phyloP scores from a whole-genome alignment of 2,113 vertebrate genomes.

The Odocoileus hemionus region DNA sequence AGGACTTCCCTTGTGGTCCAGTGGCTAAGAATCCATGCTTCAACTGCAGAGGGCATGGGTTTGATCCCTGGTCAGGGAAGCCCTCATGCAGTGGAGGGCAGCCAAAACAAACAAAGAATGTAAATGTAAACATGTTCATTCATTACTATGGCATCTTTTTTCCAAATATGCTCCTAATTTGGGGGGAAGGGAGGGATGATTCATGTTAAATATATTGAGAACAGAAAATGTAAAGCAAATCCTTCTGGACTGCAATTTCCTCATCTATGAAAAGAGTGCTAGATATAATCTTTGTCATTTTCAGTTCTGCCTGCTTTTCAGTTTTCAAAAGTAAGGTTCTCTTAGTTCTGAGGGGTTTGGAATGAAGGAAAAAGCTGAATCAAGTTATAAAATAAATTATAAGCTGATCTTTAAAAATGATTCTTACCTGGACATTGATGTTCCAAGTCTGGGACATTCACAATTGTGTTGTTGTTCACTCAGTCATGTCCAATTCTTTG shows the following conservation, averaged over 20 bases:
- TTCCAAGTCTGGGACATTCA: not conserved
- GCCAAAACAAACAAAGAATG: not conserved
- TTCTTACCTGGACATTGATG: not conserved
- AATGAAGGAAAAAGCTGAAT: not conserved
- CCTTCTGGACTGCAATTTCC: not conserved
- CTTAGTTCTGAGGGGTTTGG: not conserved
- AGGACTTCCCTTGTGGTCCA: not conserved
- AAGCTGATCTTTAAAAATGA: not conserved
- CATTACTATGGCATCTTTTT: not conserved
- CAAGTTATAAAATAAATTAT: slow-evolving; percentile 7
- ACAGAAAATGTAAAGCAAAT: not conserved
- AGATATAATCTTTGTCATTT: not conserved
- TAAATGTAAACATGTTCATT: not conserved
- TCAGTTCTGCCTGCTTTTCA: not conserved
- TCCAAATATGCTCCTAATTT: not conserved
- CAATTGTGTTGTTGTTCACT: not conserved
- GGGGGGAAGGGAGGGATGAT: not conserved
- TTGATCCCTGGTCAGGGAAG: not conserved
- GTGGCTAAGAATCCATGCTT: not conserved
- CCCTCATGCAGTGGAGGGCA: not conserved
- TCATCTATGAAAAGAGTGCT: not conserved
- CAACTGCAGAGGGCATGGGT: not conserved
- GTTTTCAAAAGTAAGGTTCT: not conserved
- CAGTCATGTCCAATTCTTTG: not conserved
- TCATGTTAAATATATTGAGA: not conserved